Base-by-base conservation (phyloP, 2,888 invertebrate species). In the Nomada fabriciana region DNA sequence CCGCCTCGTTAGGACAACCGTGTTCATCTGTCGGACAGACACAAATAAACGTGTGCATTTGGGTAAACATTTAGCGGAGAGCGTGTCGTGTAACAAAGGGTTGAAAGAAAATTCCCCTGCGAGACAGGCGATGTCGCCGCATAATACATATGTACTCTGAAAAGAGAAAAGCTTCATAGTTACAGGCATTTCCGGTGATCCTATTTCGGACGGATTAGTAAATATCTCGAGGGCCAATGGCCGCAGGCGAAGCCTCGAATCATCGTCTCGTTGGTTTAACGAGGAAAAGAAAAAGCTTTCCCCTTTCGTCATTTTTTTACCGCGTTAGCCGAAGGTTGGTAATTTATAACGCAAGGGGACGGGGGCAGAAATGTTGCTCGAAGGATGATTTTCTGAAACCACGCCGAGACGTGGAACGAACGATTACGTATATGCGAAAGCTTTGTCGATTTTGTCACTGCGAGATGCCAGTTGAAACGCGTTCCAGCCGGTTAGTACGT, bases 401-500 rank as follows among this genome's bases (percentile, higher is more conserved):
- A 1, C 15, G 2, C 3, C 23, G 61, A 1, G 3, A 15, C 18
- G 43, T 5, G 42, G 25, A 47, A 47, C 23, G 50, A 55, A 25
- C 15, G 43, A 55, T 64, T 43, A 64, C 55, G 13, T 43, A 55
- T 25, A 59, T 29, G 60, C 43, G 15, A 23, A 68, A 36, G 52
- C 36, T 68, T 76, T 67, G 36, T 61, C 20, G 84, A 64, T 87
- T 78, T 80, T 80, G 87, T 82, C 87, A 86, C 79, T 36, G 42
- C 42, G 76, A 70, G 78, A 84, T 83, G 80, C 72, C 73, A 68
- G 80, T 73, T 79, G 86, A 80, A 86, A 90, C 80, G 87, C 86
- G 85, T 88, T 88, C 83, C 85, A 74, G 82, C 76, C 86, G 86
- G 87, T 88, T 90, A 89, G 87, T 86, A 88, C 87, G 88, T 90